Base-by-base conservation (phyloP, 2,888 invertebrate genomes). In the Anoplius nigerrimus region DNA sequence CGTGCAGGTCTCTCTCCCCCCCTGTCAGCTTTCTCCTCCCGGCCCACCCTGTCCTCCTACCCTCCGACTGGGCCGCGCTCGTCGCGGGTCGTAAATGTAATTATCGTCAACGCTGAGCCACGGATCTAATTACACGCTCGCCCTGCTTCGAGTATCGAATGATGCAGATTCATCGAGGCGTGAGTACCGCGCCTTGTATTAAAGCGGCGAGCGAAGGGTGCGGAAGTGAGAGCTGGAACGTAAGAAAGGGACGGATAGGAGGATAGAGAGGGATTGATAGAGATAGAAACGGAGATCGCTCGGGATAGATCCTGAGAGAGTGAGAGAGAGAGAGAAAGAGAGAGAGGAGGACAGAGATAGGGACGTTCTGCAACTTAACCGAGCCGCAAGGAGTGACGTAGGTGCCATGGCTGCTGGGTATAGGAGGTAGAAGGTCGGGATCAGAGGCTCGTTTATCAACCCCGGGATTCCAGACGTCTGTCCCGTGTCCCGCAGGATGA, bases 381-480 rank as follows among this genome's bases (percentile, higher is more conserved):
- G 57, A 52, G 52, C 52, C 62, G 51, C 62, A 56, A 2, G 34
- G 43, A 54, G 54, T 5, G 56, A 46, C 52, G 53, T 66, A 59
- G 66, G 59, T 57, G 56, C 46, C 62, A 42, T 20, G 34, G 27
- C 34, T 34, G 34, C 16, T 21, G 11, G 27, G 16, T n/a, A 51
- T 42, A 62, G 46, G 59, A 54, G 72, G 71, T 74, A 53, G 71
- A 64, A 76, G 70, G 66, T 77, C 58, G 76, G 82, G 78, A 82
- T 83, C 82, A 82, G 81, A 75, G 70, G 82, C 83, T 86, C 85
- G 83, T 86, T 86, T 84, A 85, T 87, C 87, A 86, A 80, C 69
- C 66, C 63, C 69, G 69, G 84, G 84, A 86, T 86, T 85, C 79
- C 82, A 74, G 76, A 78, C 79, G 84, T 84, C 84, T 82, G 80